These are phyloP conservation scores for Upupa epops DNA, from an alignment of 2,113 vertebrate species.

Conservation along the genomic window DNA sequence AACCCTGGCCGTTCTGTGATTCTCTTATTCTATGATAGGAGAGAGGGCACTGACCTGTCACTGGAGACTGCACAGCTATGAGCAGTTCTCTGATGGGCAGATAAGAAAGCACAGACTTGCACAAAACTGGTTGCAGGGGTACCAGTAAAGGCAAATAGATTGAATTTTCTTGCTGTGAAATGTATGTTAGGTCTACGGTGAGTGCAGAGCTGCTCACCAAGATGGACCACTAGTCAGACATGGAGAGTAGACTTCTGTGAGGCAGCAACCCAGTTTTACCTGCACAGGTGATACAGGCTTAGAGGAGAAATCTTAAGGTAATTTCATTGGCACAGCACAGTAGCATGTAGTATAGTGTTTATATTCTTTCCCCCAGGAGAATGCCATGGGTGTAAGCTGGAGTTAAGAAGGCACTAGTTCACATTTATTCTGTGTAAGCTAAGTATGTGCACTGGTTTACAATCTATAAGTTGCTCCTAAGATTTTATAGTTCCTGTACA, in stretches of 20 bases:
- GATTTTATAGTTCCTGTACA: not conserved
- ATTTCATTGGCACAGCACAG: not conserved
- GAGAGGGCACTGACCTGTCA: not conserved
- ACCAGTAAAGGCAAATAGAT: not conserved
- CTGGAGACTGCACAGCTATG: fast-evolving
- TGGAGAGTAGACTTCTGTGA: not conserved
- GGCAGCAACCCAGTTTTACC: not conserved
- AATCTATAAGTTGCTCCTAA: not conserved
- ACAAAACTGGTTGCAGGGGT: not conserved
- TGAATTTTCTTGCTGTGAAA: not conserved
- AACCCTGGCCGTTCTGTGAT: too few relatives aligned
- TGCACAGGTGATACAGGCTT: not conserved
- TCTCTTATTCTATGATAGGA: too few relatives aligned
- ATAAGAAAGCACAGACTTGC: not conserved
- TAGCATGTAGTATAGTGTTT: not conserved
- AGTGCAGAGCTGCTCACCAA: not conserved
- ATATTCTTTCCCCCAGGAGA: not conserved
- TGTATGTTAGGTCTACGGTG: not conserved
- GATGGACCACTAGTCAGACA: not conserved
- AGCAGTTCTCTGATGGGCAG: not conserved
- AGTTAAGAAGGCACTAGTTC: not conserved
- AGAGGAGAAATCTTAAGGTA: not conserved
- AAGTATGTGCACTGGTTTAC: not conserved
- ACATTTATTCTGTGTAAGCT: not conserved
- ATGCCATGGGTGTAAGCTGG: not conserved